A percentile compares a stretch with the other conserved stretches of the same genome.
Conservation (phyloP, 2,797 vertebrate genomes). For the Remorina albescens region DNA sequence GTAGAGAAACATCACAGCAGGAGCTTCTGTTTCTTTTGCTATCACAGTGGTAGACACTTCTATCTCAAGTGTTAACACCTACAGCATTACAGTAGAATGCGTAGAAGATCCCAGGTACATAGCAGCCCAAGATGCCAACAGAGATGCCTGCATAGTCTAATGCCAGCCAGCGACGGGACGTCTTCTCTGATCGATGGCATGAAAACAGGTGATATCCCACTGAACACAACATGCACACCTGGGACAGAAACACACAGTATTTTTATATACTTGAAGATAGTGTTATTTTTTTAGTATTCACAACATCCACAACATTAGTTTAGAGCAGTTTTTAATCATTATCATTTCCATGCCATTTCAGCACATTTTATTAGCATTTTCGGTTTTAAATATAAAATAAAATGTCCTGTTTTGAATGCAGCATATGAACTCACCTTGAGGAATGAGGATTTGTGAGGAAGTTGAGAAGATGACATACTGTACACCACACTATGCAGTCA, state of each 20-base stretch:
- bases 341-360: neutral
- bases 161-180: constrained; percentile 94
- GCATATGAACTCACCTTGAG: neutral
- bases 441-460: neutral
- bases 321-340: neutral
- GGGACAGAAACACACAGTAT: constrained; percentile 2
- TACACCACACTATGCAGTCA: neutral
- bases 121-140: constrained; percentile 97
- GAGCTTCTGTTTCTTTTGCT: neutral
- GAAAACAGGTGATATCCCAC: constrained; percentile 98
- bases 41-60: neutral
- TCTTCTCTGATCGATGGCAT: constrained; percentile 97
- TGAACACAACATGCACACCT: constrained; percentile 99
- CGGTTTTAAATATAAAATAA: neutral
- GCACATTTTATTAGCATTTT: neutral
- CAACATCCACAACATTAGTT: neutral
- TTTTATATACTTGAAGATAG: neutral
- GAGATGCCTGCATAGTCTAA: constrained; percentile 98
- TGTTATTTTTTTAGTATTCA: neutral
- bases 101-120: constrained; percentile 97
- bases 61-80: constrained; percentile 58
- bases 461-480: neutral
- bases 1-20: neutral
- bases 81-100: constrained; percentile 98
- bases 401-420: neutral